phyloP scores from a whole-genome alignment of 1,140 invertebrate species.

The Drosophila athabasca region DNA sequence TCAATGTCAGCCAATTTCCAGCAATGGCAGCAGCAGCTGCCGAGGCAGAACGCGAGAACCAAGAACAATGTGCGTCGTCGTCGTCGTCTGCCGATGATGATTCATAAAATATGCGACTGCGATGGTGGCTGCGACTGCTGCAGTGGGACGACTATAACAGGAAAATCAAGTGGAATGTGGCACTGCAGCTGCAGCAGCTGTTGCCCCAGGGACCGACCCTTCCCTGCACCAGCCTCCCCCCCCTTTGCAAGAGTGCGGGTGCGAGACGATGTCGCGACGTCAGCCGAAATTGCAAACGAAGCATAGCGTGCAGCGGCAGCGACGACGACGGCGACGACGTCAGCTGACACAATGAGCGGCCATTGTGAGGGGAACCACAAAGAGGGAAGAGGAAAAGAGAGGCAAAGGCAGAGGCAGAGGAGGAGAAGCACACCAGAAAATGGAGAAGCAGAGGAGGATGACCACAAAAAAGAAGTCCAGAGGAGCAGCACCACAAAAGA shows the following conservation, averaged over 20 bases:
- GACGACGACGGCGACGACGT: constrained; percentile 34
- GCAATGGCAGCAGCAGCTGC: constrained; percentile 32
- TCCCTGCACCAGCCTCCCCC: background rate
- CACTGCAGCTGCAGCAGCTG: constrained; percentile 67
- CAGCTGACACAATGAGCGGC: constrained; percentile 72
- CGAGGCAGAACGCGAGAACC: constrained; percentile 10
- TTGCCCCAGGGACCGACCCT: constrained; percentile 1
- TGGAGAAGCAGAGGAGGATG: too few relatives aligned
- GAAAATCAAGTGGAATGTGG: constrained; percentile 79
- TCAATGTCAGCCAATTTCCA: constrained; percentile 54
- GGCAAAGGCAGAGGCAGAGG: too few relatives aligned
- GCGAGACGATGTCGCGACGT: constrained; percentile 46
- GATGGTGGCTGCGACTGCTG: background rate
- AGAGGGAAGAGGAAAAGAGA: background rate
- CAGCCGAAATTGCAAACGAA: constrained; percentile 67
- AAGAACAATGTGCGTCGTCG: constrained; percentile 71
- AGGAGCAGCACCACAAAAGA: too few relatives aligned
- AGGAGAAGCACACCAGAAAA: too few relatives aligned
- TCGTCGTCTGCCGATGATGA: constrained; percentile 55
- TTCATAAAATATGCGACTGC: constrained; percentile 73
- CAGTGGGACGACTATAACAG: constrained; percentile 61
- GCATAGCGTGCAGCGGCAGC: constrained; percentile 21
- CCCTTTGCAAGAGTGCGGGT: constrained; percentile 33
- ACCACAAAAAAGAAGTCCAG: too few relatives aligned
- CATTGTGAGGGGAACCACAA: constrained; percentile 49